Conservation (phyloP, 2,888 invertebrate genomes). For the Nephrotoma flavescens region DNA sequence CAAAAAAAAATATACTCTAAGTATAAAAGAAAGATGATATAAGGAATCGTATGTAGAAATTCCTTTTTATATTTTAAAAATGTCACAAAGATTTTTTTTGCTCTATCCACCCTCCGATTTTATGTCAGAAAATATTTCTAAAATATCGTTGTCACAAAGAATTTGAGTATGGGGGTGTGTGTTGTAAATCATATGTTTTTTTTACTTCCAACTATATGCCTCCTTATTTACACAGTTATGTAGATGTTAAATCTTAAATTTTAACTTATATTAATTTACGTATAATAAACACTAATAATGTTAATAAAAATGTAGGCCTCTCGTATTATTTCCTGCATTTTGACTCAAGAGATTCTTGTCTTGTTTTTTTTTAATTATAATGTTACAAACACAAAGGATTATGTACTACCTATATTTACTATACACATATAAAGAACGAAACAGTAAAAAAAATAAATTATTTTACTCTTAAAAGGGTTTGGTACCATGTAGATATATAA, state of each 20-base stretch:
- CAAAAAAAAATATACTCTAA: neutral
- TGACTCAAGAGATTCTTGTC: neutral
- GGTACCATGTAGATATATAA: neutral
- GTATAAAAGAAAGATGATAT: neutral
- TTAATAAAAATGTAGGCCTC: neutral
- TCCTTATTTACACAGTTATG: neutral
- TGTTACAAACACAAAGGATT: neutral
- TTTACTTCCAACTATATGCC: neutral
- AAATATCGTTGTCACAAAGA: neutral
- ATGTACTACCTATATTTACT: neutral
- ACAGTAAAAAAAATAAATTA: neutral
- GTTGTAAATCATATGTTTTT: neutral
- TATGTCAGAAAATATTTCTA: neutral
- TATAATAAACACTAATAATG: neutral
- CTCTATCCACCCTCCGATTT: neutral
- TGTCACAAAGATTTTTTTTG: neutral
- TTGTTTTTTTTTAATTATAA: neutral
- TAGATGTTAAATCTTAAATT: neutral
- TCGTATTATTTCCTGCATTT: neutral
- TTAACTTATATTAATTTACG: neutral
- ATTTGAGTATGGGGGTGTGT: neutral
- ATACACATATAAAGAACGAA: neutral
- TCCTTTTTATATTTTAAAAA: neutral
- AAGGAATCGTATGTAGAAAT: neutral
- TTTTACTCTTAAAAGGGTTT: neutral